Evolutionary conservation across 2,113 vertebrate genomes (phyloP).

Genomic region (Chionomys nivalis): DNA sequence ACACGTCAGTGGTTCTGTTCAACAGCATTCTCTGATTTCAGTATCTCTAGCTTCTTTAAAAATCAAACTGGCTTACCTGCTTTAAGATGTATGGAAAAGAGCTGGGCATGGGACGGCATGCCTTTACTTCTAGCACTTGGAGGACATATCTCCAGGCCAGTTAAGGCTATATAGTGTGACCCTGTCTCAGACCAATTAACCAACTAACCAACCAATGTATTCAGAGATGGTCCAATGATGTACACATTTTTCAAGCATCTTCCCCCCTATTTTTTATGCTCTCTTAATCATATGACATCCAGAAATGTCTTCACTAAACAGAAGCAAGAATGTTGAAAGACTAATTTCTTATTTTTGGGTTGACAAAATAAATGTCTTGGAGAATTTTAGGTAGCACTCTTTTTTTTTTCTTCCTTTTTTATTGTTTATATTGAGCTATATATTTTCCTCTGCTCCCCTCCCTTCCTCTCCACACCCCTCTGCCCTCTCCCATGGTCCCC

Average conservation of each 20-base stretch:
- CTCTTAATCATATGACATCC: not conserved
- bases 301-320: slow-evolving; percentile 7
- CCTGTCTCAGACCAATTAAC: not conserved
- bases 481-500: too few relatives aligned
- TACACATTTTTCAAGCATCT: not conserved
- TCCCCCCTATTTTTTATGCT: not conserved
- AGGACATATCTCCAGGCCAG: not conserved
- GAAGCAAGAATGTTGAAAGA: not conserved
- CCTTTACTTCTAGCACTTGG: not conserved
- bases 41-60: slow-evolving; percentile 1
- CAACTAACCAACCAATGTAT: not conserved
- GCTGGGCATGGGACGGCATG: not conserved
- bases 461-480: too few relatives aligned
- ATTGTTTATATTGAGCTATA: too few relatives aligned
- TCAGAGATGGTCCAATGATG: not conserved
- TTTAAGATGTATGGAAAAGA: not conserved
- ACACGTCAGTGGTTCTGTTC: not conserved
- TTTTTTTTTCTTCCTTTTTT: not conserved
- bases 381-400: not conserved
- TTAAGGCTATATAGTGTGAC: not conserved
- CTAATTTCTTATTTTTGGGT: slow-evolving; percentile 16
- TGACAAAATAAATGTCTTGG: slow-evolving; percentile 19
- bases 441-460: too few relatives aligned
- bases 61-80: not conserved
- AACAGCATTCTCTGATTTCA: slow-evolving; percentile 30